Percentiles rank a stretch among this genome's conserved stretches.
phyloP scores from a whole-genome alignment of 2,888 invertebrate genomes.

The Andrena marginata region DNA sequence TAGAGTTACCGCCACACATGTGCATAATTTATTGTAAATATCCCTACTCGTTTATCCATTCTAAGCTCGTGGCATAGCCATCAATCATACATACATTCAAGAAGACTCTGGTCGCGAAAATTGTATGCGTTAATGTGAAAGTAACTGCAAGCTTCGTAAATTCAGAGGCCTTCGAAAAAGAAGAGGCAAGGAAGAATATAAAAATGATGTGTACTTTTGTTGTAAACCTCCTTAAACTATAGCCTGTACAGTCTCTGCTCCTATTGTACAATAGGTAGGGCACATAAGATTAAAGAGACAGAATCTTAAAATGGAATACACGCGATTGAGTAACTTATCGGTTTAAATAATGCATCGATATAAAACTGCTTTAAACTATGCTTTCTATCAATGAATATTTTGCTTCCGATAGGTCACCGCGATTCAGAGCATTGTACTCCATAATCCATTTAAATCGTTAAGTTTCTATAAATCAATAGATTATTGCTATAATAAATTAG shows the following conservation, averaged over 20 bases:
- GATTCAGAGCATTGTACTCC: background rate
- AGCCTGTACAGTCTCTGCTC: background rate
- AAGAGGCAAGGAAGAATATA: conserved; percentile 3
- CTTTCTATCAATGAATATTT: conserved; percentile 1
- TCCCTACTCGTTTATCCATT: conserved; percentile 37
- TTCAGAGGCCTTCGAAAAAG: conserved; percentile 6
- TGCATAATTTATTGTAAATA: conserved; percentile 40
- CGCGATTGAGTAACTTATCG: background rate
- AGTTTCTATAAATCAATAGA: background rate
- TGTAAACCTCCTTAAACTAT: conserved; percentile 15
- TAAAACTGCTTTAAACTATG: background rate
- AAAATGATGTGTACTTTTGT: background rate
- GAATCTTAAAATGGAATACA: conserved; percentile 4
- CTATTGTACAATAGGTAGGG: background rate
- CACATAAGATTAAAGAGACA: conserved; percentile 4
- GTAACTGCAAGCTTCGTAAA: background rate
- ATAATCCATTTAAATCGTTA: conserved; percentile 1
- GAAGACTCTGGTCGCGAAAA: conserved; percentile 14
- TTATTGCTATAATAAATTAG: background rate
- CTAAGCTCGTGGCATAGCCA: conserved; percentile 18
- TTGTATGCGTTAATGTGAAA: conserved; percentile 3
- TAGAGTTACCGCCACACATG: conserved; percentile 69
- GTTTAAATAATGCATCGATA: conserved; percentile 10
- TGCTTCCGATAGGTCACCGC: background rate
- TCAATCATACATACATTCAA: conserved; percentile 41